Base-by-base conservation (phyloP, 2,888 invertebrate species). In the Thereva nobilitata region DNA sequence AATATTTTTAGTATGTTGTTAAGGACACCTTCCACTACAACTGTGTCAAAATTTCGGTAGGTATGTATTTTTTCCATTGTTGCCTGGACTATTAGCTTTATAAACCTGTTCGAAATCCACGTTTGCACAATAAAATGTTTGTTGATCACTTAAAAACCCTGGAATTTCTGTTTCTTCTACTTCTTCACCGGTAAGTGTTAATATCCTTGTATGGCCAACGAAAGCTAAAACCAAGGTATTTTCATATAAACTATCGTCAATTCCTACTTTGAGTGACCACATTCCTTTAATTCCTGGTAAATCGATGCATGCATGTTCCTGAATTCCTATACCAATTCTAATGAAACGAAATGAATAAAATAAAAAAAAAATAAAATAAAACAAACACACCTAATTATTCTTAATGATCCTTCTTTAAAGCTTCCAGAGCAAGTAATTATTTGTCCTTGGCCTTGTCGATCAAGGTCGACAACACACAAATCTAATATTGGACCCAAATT, bases 401-500 rank as follows among this genome's bases (percentile, higher is more conserved):
- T 86, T 42, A 99, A 83, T 0, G 97, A 97, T 0, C 99, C 99
- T 84, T 98, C 97, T 81, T 98, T 99, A 79, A 91, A 97, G 3
- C 93, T 93, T 7, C 94, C 98, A 0, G 98, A 98, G 78, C 98
- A 99, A 0, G 99, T 99, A 50, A 99, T 95, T 71, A 99, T 88
- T 79, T 97, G 97, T 9, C 96, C 97, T 83, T 99, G 98, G 0
- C 98, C 98, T 79, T 97, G 97, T 10, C 94, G 84, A 81, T 98
- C 97, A 70, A 97, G 84, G 82, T 98, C 97, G 2, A 97, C 97
- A 1, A 98, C 94, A 72, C 95, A 94, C 92, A 98, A 97, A 79
- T 98, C 98, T 34, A 97, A 88, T 73, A 99, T 97, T 0, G 99
- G 98, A 4, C 97, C 98, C 50, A 99, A 85, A 82, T 97, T 98